Base-by-base conservation (phyloP, 92 coral and sea anemone genomes). In the Micromussa lordhowensis region DNA sequence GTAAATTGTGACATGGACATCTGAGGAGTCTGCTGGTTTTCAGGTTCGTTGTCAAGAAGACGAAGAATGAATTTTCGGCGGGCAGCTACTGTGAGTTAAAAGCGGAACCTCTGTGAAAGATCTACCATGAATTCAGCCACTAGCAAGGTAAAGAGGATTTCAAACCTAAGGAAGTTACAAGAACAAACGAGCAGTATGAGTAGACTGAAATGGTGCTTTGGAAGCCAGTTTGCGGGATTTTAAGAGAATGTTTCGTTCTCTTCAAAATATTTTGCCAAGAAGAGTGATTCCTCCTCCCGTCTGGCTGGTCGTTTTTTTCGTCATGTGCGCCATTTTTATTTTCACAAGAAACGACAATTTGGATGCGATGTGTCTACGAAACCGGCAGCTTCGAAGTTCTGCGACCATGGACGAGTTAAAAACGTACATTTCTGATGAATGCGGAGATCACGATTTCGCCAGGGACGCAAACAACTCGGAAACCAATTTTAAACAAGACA, bases 181-280 rank as follows among this genome's bases (percentile, higher is more conserved):
- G 53, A 21, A 26, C 28, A n/a, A 83, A 17, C 11, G 44, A 5
- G 26, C 29, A 40, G 82, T 17, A 84, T 29, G 57, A 85, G 44
- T 75, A 38, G 77, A 77, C 31, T 77, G 89, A 77, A 77, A 86
- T 86, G 89, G 83, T 86, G 32, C 83, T 64, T 29, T 61, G 77
- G 77, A 61, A 64, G 44, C 17, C 55, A 44, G 59, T 19, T 38
- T 5, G 32, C 35, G 30, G 61, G 76, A 77, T 61, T 86, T 86
- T 68, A 73, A 76, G 87, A 91, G 91, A 79, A 91, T 91, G 94
- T 48, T 84, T 76, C 91, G 88, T 82, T 88, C 87, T 58, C 83
- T 76, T 71, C 78, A 68, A 72, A 63, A 35, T 40, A 51, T 91
- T 55, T 54, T 79, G 71, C 66, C 74, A 71, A 88, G 88, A 88